Evolutionary conservation across 2,888 invertebrate genomes (phyloP).

Genomic region (Bombylius major): DNA sequence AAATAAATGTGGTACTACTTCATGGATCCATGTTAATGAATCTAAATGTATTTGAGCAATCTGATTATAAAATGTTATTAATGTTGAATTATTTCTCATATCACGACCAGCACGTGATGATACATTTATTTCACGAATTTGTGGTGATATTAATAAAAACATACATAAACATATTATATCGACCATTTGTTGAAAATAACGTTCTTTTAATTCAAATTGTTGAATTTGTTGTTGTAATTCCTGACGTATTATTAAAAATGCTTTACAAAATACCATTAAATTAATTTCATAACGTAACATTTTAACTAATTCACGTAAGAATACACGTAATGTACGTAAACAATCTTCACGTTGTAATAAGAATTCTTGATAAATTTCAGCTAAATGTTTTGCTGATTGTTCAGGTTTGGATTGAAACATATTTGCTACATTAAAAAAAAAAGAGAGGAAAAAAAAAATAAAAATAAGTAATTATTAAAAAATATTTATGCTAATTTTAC

Average conservation of each 20-base stretch:
- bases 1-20: constrained; percentile 62
- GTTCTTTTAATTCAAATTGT: constrained; percentile 60
- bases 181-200: constrained; percentile 68
- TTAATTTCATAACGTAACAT: constrained; percentile 71
- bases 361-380: constrained; percentile 76
- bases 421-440: constrained; percentile 40
- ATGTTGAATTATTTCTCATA: constrained; percentile 26
- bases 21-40: constrained; percentile 79
- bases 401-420: constrained; percentile 79
- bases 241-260: constrained; percentile 49
- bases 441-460: neutral
- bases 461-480: neutral
- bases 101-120: constrained; percentile 41
- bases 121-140: constrained; percentile 54
- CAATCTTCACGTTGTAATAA: constrained; percentile 82
- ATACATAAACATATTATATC: constrained; percentile 80
- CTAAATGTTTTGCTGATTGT: constrained; percentile 67
- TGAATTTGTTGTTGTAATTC: constrained; percentile 49
- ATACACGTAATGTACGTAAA: constrained; percentile 67
- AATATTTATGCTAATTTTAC: constrained; percentile 14
- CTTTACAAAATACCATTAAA: constrained; percentile 64
- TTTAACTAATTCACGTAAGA: constrained; percentile 80
- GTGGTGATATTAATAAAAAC: constrained; percentile 61
- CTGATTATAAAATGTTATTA: constrained; percentile 32
- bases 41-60: constrained; percentile 66